A percentile compares a stretch with the other conserved stretches of the same genome.
Evolutionary conservation across 1,140 invertebrate species (phyloP).

Genomic region (Psilanteris sp.): DNA sequence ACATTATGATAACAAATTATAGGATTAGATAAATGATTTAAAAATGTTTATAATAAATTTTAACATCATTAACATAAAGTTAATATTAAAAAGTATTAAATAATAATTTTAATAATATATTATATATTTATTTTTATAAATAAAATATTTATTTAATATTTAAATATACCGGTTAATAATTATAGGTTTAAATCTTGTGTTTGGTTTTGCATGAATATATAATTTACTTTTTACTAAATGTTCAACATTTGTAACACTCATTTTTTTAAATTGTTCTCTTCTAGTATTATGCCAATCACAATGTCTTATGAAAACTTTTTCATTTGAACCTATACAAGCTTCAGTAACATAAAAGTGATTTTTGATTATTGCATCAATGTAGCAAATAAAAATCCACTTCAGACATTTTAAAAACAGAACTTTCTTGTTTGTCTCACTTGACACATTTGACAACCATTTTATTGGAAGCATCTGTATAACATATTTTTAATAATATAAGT

Average conservation of each 20-base stretch:
- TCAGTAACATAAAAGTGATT: slow-evolving; percentile 51
- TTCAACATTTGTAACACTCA: neutral
- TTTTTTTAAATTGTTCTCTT: slow-evolving; percentile 7
- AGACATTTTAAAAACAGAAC: slow-evolving; percentile 21
- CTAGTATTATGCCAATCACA: slow-evolving; percentile 32
- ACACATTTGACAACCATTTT: slow-evolving; percentile 13
- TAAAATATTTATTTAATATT: neutral
- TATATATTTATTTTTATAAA: neutral
- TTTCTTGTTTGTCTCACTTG: neutral
- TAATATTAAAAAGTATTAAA: too few species aligned
- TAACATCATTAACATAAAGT: too few species aligned
- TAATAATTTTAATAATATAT: too few species aligned
- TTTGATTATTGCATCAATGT: slow-evolving; percentile 32
- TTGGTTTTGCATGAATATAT: slow-evolving; percentile 18
- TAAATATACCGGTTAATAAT: slow-evolving; percentile 10
- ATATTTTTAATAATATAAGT: too few species aligned
- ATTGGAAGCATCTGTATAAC: slow-evolving; percentile 20
- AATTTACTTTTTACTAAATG: neutral
- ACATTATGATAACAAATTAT: too few species aligned
- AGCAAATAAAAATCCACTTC: slow-evolving; percentile 34
- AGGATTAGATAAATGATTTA: too few species aligned
- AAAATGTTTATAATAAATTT: too few species aligned
- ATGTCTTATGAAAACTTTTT: slow-evolving; percentile 41
- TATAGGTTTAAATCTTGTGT: slow-evolving; percentile 12
- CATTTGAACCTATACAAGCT: slow-evolving; percentile 21